Evolutionary conservation across 2,888 invertebrate species (phyloP).

Genomic region (Pachliopta kotzebuea): DNA sequence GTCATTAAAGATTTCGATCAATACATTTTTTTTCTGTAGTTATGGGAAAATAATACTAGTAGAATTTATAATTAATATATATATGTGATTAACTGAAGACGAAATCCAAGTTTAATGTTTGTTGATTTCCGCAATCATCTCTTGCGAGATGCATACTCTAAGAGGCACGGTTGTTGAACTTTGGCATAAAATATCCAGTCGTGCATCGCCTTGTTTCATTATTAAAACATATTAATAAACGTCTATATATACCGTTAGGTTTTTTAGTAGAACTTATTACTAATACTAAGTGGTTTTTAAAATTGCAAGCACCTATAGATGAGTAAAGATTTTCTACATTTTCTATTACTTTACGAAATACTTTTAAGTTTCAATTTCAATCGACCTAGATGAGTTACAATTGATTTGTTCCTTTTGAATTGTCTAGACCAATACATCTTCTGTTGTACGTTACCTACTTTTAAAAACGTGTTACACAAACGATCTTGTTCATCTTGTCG

Average conservation of each 20-base stretch:
- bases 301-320: neutral
- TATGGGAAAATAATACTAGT: neutral
- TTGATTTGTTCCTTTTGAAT: neutral
- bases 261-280: neutral
- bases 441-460: constrained; percentile 37
- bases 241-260: neutral
- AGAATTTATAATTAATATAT: constrained; percentile 8
- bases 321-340: neutral
- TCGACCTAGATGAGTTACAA: constrained; percentile 1
- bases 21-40: neutral
- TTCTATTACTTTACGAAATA: neutral
- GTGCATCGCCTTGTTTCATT: constrained; percentile 8
- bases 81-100: constrained; percentile 29
- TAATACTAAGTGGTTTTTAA: neutral
- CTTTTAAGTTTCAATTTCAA: neutral
- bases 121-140: constrained; percentile 52
- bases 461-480: constrained; percentile 47
- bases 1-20: neutral
- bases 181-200: constrained; percentile 56
- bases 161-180: constrained; percentile 67
- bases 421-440: constrained; percentile 14
- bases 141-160: constrained; percentile 55
- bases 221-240: neutral
- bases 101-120: constrained; percentile 35
- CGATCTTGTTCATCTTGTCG: constrained; percentile 48